A percentile compares a stretch with the other conserved stretches of the same genome.
Evolutionary conservation across 2,797 vertebrate species (phyloP).

Genomic region (Sebastes trivittatus): DNA sequence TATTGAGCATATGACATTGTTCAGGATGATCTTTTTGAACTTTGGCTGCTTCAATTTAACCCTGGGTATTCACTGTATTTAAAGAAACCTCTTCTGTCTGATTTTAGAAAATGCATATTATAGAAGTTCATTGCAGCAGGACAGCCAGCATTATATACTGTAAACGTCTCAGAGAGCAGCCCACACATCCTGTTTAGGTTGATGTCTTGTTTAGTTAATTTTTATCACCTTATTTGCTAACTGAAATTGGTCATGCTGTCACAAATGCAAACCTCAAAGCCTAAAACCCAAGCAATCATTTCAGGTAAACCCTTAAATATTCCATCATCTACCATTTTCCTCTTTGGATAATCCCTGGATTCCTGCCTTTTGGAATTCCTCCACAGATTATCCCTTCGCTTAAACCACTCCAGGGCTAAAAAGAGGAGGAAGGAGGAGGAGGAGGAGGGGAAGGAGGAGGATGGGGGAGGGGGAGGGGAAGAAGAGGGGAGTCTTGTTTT

Average conservation of each 20-base stretch:
- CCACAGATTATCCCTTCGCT: constrained; percentile 63
- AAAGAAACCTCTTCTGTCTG: not conserved
- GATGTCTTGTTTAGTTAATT: constrained; percentile 1
- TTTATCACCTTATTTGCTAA: constrained; percentile 1
- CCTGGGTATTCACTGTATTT: not conserved
- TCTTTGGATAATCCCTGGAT: constrained; percentile 62
- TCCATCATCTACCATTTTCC: constrained; percentile 61
- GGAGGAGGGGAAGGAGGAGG: not conserved
- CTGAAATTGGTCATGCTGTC: constrained; percentile 20
- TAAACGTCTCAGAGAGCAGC: not conserved
- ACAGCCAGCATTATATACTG: not conserved
- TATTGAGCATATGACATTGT: not conserved
- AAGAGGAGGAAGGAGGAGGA: not conserved
- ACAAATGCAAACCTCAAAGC: constrained; percentile 28
- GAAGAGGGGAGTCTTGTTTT: constrained; percentile 21
- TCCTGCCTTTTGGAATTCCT: constrained; percentile 64
- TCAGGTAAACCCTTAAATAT: constrained; percentile 57
- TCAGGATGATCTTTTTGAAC: not conserved
- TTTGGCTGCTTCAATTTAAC: not conserved
- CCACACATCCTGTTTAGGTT: constrained; percentile 46
- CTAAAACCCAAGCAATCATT: constrained; percentile 49
- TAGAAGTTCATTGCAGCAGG: not conserved
- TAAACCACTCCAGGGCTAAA: constrained; percentile 39
- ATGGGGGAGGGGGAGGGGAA: not conserved
- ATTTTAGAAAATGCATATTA: not conserved